Conservation (phyloP, 1,140 invertebrate genomes). For the Littorina saxatilis region DNA sequence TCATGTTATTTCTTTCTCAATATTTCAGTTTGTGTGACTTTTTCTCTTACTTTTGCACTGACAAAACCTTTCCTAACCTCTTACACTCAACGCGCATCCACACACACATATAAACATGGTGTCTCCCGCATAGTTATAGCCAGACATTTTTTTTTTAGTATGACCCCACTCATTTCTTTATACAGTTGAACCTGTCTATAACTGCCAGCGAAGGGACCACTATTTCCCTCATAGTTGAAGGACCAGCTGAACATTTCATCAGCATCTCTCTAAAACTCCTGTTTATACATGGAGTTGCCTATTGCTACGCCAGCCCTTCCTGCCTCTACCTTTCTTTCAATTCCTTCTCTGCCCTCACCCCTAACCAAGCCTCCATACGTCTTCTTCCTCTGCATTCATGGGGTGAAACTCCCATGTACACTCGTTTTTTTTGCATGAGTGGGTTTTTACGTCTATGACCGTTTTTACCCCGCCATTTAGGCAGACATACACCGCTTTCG, state of each 20-base stretch:
- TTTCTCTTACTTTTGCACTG: neutral
- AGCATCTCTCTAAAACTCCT: neutral
- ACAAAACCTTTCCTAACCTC: neutral
- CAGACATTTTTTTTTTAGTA: neutral
- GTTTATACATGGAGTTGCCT: neutral
- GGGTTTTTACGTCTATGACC: neutral
- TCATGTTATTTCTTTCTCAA: too few relatives aligned
- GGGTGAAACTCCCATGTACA: slow-evolving; percentile 82
- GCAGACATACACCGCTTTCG: too few relatives aligned
- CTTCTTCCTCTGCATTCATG: slow-evolving; percentile 83
- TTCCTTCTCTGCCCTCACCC: neutral
- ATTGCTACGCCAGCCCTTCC: neutral
- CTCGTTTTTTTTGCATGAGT: neutral
- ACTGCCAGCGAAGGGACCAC: neutral
- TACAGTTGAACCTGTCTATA: too few relatives aligned
- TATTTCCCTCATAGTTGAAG: slow-evolving; percentile 86
- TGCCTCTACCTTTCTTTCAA: neutral
- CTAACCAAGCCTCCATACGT: slow-evolving; percentile 79
- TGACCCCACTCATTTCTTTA: neutral
- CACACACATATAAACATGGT: neutral
- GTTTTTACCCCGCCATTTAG: neutral
- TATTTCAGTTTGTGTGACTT: too few relatives aligned
- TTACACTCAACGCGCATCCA: neutral
- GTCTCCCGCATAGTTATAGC: neutral
- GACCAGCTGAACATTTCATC: slow-evolving; percentile 66